Evolutionary conservation across 2,888 invertebrate species (phyloP), one percentile per base, ranked within the genome.

Genomic region (Apamea sordens): DNA sequence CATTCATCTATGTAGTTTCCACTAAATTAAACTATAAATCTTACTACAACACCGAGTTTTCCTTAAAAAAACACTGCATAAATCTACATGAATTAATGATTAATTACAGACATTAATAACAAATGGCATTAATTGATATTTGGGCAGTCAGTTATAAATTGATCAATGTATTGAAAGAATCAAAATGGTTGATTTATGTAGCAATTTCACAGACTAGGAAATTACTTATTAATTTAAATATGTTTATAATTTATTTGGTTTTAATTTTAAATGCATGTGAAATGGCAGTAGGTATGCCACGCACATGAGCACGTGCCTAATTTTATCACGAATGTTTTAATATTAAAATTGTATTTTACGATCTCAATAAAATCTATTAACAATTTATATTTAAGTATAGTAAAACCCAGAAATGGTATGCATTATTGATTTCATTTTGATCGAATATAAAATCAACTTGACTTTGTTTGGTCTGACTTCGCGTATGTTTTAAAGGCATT

Each of bases 331-430:
- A 72, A 41, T 28, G 15, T 56, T 72, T 61, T 28, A 65, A 65
- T 78, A 78, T 65, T 73, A 13, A 61, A 73, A 61, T 50, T 56
- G 24, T 28, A 68, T 73, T 86, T 86, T 71, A 86, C 36, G 56
- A 67, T 56, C 32, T 59, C 10, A 47, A 73, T 82, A 70, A 53
- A 80, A 61, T 64, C 44, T 59, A 24, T 69, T 10, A 56, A 63
- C 59, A 53, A 15, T 44, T 50, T 21, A 24, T 36, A 59, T 84
- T 84, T 70, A 53, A 65, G 65, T 82, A 79, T 44, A n/a, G 24
- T 18, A 44, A 65, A 77, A 70, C 8, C 24, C 28, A 83, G 13
- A 50, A 65, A 18, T 13, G 36, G 0, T 65, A 21, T 41, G 53
- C 18, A 63, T 63, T 32, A 13, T 28, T 11, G 10, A 24, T 47